Conservation (phyloP, 1,140 invertebrate genomes). For the Patella vulgata region DNA sequence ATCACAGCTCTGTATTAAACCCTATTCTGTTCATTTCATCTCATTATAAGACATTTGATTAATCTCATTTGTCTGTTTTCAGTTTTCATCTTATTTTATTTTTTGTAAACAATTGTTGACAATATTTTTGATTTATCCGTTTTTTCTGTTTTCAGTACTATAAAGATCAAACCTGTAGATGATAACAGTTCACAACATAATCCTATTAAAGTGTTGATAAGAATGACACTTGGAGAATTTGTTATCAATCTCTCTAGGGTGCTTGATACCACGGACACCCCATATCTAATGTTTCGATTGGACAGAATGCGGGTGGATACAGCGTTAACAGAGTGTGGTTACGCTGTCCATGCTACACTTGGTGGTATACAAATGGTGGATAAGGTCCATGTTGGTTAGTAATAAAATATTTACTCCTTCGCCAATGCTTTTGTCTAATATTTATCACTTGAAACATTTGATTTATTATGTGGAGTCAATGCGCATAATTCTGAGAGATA, state of each 20-base stretch:
- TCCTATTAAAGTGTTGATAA: slow-evolving; percentile 76
- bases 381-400: slow-evolving; percentile 77
- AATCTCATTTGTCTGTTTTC: no score
- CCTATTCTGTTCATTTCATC: no score
- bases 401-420: background rate
- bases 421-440: background rate
- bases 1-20: no score
- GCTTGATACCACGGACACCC: slow-evolving; percentile 68
- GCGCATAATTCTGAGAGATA: no score
- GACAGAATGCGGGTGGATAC: slow-evolving; percentile 78
- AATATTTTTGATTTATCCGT: no score
- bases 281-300: slow-evolving; percentile 79
- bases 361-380: slow-evolving; percentile 80
- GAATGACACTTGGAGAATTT: slow-evolving; percentile 79
- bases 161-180: slow-evolving; percentile 84
- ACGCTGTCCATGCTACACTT: slow-evolving; percentile 79
- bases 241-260: slow-evolving; percentile 71
- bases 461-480: background rate
- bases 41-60: no score
- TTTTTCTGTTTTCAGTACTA: slow-evolving; percentile 67
- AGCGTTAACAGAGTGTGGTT: slow-evolving; percentile 79
- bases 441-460: background rate
- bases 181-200: slow-evolving; percentile 85
- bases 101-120: no score
- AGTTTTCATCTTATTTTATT: no score